A percentile compares a stretch with the other conserved stretches of the same genome.
Evolutionary conservation across 2,888 invertebrate genomes (phyloP).

Genomic region (Malachius bipustulatus): DNA sequence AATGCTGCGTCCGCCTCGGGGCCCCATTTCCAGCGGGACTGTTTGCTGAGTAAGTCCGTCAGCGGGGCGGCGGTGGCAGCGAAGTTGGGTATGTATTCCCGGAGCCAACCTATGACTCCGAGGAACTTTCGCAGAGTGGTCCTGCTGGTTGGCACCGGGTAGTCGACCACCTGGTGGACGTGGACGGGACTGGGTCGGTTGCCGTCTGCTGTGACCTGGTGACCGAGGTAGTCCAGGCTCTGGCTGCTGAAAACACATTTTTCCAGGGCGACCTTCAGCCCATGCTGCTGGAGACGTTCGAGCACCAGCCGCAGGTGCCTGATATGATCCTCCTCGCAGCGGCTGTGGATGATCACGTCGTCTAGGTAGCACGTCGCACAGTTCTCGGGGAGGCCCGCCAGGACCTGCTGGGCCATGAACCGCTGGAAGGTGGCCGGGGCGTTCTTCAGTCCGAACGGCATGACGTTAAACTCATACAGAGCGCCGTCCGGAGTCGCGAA

Average conservation of each 20-base stretch:
- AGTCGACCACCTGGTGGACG: conserved; percentile 9
- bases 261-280: conserved; percentile 10
- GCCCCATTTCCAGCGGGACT: too few species aligned
- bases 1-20: too few species aligned
- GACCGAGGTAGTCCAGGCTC: conserved; percentile 12
- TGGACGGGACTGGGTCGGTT: conserved; percentile 14
- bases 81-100: too few species aligned
- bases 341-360: conserved; percentile 13
- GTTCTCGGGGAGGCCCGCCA: background rate
- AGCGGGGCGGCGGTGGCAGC: conserved; percentile 22
- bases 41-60: conserved; percentile 17
- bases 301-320: conserved; percentile 14
- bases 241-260: conserved; percentile 16
- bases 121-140: conserved; percentile 17
- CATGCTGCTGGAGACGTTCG: conserved; percentile 15
- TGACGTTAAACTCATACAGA: too few species aligned
- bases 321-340: conserved; percentile 15
- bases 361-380: conserved; percentile 27
- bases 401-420: too few species aligned
- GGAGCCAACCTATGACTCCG: conserved; percentile 18
- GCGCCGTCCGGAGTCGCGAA: too few species aligned
- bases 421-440: too few species aligned
- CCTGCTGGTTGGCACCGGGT: conserved; percentile 9
- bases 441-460: too few species aligned
- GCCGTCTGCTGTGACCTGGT: too few species aligned